Base-by-base conservation (phyloP, 2,113 vertebrate genomes). In the Mus pahari region DNA sequence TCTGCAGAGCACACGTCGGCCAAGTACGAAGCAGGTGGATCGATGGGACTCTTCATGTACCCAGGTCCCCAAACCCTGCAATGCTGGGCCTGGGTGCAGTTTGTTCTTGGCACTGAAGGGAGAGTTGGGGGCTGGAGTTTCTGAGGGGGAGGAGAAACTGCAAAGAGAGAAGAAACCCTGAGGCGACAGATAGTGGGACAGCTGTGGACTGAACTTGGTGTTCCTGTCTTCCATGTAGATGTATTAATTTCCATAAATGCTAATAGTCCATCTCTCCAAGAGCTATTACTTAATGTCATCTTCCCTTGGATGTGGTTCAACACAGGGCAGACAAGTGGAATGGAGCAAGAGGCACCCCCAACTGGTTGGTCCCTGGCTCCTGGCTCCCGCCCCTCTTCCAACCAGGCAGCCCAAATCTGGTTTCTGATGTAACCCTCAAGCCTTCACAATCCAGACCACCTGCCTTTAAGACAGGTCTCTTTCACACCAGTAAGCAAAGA, bases 221-320 rank as follows among this genome's bases (percentile, higher is more conserved):
- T 96, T 96, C 97, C 48, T 64, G 39, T 94, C 82, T 74, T 84
- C 7, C 0, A 93, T 82, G 71, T 45, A 70, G 81, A 94, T 90
- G 91, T 88, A 96, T 97, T 97, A 96, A 97, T 97, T 97, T 97
- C 79, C 97, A 98, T 96, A 96, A 97, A 94, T 94, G 96, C 96
- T 95, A 97, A 97, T 26, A 91, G 96, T 60, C 66, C 92, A 91
- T 95, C 96, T 97, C 94, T 70, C 95, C 94, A 94, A 86, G 79
- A 95, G 96, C 97, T 97, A 97, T 96, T 91, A 97, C 97, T 96
- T 97, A 95, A 96, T 95, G 95, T 90, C 97, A 96, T 94, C 96
- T 97, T 73, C 68, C 95, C 64, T 75, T 94, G 97, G 97, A 95
- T 26, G 64, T 0, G 2, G n/a, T 95, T 96, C 96, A 96, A 90